Evolutionary conservation across 2,113 vertebrate species (phyloP).

Genomic region (Hippocampus guttulatus): DNA sequence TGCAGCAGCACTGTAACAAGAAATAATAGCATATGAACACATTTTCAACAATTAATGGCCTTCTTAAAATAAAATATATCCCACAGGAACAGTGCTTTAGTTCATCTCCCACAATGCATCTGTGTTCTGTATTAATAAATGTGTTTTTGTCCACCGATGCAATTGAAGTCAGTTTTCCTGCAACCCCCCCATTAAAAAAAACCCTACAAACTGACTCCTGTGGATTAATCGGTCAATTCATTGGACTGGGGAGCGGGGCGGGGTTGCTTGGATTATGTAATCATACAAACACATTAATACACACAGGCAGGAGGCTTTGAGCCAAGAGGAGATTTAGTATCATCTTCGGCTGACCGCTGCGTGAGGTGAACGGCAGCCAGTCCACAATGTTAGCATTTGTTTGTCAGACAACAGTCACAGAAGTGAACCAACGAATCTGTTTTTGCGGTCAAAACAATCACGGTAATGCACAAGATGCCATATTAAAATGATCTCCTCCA

Average conservation of each 20-base stretch:
- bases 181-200: neutral
- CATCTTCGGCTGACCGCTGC: conserved; percentile 20
- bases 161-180: neutral
- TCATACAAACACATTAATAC: conserved; percentile 21
- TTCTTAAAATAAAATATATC: neutral
- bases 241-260: neutral
- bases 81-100: neutral
- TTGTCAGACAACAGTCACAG: neutral
- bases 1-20: conserved; percentile 29
- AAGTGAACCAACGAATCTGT: neutral
- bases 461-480: neutral
- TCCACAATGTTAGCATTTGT: neutral
- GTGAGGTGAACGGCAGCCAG: neutral
- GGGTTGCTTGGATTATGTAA: conserved; percentile 45
- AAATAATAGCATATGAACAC: neutral
- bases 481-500: neutral
- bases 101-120: conserved; percentile 16
- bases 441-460: neutral
- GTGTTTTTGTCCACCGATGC: neutral
- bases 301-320: conserved; percentile 15
- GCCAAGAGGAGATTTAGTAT: conserved; percentile 43
- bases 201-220: neutral
- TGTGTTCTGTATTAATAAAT: neutral
- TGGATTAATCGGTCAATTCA: conserved; percentile 12
- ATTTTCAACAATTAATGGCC: neutral